Evolutionary conservation across 30 jellyfish, hydroid and myxozoan genomes (phyloP), one percentile per base, ranked within the genome.

Genomic region (Sanderia malayensis): DNA sequence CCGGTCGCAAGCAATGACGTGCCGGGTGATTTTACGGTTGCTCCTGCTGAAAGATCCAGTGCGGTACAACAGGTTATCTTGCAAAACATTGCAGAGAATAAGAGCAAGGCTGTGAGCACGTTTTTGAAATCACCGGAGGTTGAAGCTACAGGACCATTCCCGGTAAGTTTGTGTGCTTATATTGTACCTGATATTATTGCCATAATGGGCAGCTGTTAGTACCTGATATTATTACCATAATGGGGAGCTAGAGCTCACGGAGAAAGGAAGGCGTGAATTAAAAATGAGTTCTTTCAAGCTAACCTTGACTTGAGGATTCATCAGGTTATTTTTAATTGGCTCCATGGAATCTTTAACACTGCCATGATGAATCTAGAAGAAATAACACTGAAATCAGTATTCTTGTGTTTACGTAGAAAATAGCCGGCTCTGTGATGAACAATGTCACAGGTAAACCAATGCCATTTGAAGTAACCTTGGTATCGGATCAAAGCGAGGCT

Each of bases 371-470:
- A n/a, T n/a, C n/a, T n/a, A n/a, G n/a, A n/a, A n/a, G n/a, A n/a
- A n/a, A n/a, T n/a, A n/a, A n/a, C n/a, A n/a, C n/a, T n/a, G n/a
- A n/a, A n/a, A n/a, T n/a, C n/a, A n/a, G n/a, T n/a, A n/a, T n/a
- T n/a, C n/a, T n/a, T n/a, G n/a, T n/a, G n/a, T n/a, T n/a, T n/a
- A n/a, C 41, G 10, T 46, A 83, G 95, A 83, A 86, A 52, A 74
- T 83, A 15, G 57, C 84, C 2, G 95, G 95, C 63, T 73, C 88
- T 8, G 95, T 83, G 23, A 74, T 83, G 84, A 83, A 83, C 61
- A 83, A 83, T 53, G 84, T 62, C 23, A 83, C 86, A 17, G 95
- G 95, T 3, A 67, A 65, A 57, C 86, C 84, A 29, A 81, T 74
- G 23, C 95, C 95, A 3, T 83, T 83, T 37, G 84, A 73, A 73